Base-by-base conservation (phyloP, 2,888 invertebrate species). In the Periphyllus acericola region DNA sequence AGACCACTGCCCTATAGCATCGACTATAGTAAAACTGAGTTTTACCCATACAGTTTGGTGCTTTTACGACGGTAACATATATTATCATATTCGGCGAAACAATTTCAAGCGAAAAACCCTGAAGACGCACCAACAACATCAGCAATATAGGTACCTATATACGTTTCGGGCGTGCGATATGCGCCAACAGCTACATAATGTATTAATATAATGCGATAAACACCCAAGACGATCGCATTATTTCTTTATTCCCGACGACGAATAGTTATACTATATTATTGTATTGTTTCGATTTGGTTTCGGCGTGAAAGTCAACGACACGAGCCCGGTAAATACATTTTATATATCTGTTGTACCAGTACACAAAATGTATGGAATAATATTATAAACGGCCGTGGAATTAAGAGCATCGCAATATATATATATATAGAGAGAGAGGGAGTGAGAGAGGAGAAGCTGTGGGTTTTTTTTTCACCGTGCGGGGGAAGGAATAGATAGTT, bases 231-330 rank as follows among this genome's bases (percentile, higher is more conserved):
- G 0, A 25, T 60, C 25, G 25, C 1, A 21, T 60, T 14, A 11
- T 3, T 14, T 46, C 46, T 14, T 46, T 46, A 14, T 14, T 46
- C 46, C 46, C 46, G 46, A 1, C 2, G 14, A 46, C 5, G 60
- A 6, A 9, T 52, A 52, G 4, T 52, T 52, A 25, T 25, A 9
- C 3, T 3, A 3, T 55, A 21, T 60, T 21, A 8, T 25, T 4
- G 3, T 46, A 14, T 46, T 14, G 60, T 11, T 2, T 11, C 52
- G 52, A 52, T 52, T 52, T 17, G 2, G 52, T 25, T 60, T 25
- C 60, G 60, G 60, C 29, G 34, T 34, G 72, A 34, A 34, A 72
- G 72, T 72, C 72, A 72, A 72, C 36, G 72, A 72, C 72, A 72
- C 72, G 72, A 46, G 46, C 46, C 46, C 72, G 17, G 72, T 17